Evolutionary conservation across 2,113 vertebrate species (phyloP).

Genomic region (Labeo rohita): DNA sequence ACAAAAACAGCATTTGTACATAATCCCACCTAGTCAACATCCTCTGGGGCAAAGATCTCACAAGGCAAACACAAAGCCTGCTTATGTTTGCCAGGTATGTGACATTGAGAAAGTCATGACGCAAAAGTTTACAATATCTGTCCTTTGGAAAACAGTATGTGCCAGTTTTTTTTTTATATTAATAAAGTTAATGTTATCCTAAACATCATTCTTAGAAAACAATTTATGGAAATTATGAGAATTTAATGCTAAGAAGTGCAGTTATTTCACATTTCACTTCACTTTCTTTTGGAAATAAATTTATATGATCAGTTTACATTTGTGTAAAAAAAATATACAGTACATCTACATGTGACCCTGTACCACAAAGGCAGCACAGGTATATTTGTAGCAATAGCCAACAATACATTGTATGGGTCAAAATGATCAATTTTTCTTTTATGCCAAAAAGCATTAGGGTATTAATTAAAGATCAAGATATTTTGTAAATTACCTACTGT

Average conservation of each 20-base stretch:
- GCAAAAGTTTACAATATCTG: background rate
- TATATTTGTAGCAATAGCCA: too few species aligned
- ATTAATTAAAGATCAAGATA: too few species aligned
- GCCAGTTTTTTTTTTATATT: background rate
- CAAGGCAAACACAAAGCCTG: conserved; percentile 8
- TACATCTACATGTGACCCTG: too few species aligned
- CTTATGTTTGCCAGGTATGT: background rate
- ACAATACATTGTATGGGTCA: too few species aligned
- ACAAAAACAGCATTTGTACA: conserved; percentile 41
- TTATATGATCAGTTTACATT: background rate
- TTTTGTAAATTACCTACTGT: too few species aligned
- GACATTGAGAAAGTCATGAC: background rate
- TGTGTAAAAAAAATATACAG: background rate
- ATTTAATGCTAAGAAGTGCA: background rate
- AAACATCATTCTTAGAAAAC: background rate
- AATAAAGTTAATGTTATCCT: background rate
- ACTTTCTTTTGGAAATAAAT: background rate
- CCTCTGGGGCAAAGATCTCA: conserved; percentile 17
- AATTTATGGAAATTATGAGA: background rate
- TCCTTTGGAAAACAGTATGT: background rate
- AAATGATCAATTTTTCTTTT: too few species aligned
- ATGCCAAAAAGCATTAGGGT: too few species aligned
- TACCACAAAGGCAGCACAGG: too few species aligned
- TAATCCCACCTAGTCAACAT: conserved; percentile 33
- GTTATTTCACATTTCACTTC: background rate